Conservation (phyloP, 64 coral and sea anemone species). For the Catalaphyllia jardinei region DNA sequence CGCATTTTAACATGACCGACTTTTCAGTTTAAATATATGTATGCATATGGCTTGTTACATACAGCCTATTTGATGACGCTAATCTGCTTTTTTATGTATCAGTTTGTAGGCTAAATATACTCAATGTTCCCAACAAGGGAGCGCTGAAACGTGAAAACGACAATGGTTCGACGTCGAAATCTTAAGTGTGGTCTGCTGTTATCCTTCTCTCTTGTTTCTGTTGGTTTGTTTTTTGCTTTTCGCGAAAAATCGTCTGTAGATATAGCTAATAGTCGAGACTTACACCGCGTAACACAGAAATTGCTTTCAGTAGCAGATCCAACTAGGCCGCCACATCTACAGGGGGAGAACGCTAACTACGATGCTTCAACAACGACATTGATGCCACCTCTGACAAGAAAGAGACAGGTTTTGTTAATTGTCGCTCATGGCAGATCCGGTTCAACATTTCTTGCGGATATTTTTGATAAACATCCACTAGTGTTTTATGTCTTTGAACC, state of each 20-base stretch:
- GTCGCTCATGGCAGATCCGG: constrained; percentile 62
- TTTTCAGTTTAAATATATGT: too few relatives aligned
- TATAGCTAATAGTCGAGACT: background rate
- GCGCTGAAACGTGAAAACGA: background rate
- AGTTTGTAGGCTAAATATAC: too few relatives aligned
- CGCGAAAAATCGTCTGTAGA: background rate
- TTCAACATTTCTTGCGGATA: constrained; percentile 42
- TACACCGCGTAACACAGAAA: background rate
- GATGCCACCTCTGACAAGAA: background rate
- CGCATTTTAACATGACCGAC: too few relatives aligned
- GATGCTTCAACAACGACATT: background rate
- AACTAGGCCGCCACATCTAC: background rate
- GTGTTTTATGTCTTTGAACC: constrained; percentile 65
- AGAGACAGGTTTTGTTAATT: constrained; percentile 19
- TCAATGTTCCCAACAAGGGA: too few relatives aligned
- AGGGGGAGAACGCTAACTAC: background rate
- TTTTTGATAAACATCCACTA: constrained; percentile 46
- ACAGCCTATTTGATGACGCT: too few relatives aligned
- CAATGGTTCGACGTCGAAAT: background rate
- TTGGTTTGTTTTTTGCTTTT: constrained; percentile 6
- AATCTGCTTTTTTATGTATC: too few relatives aligned
- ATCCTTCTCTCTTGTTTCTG: background rate
- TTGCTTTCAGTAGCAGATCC: background rate
- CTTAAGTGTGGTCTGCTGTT: background rate
- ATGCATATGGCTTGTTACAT: too few relatives aligned